phyloP scores from a whole-genome alignment of 2,888 invertebrate genomes.

The Anthophora plumipes region DNA sequence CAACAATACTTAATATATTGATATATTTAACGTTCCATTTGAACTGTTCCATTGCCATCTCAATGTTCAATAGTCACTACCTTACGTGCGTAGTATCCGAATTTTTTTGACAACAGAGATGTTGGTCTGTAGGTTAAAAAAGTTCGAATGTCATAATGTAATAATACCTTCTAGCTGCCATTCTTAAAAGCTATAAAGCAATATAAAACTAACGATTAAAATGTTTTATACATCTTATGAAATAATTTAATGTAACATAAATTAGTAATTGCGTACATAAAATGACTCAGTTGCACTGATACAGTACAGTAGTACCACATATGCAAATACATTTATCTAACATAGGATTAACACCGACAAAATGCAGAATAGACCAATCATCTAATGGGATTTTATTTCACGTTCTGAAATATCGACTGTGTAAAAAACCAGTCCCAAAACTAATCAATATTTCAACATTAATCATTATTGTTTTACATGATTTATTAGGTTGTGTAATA shows the following conservation, averaged over 20 bases:
- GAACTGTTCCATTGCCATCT: not conserved
- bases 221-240: not conserved
- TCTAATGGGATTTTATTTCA: no score
- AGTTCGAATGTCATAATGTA: no score
- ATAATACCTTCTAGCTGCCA: constrained; percentile 1
- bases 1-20: not conserved
- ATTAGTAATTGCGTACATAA: not conserved
- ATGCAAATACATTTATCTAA: not conserved
- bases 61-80: not conserved
- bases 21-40: not conserved
- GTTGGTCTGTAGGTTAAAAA: no score
- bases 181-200: not conserved
- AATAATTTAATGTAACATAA: not conserved
- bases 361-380: no score
- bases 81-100: not conserved
- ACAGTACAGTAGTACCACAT: not conserved
- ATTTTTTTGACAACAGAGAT: not conserved
- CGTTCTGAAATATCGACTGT: no score
- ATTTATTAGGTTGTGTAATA: no score
- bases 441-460: no score
- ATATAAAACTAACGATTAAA: not conserved
- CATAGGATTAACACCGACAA: no score
- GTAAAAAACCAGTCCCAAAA: no score
- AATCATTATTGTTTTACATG: no score
- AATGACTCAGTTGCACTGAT: not conserved